These are phyloP conservation scores for Pseudomyrmex flavicornis DNA, from an alignment of 1,140 invertebrate genomes.

Conservation along the genomic window DNA sequence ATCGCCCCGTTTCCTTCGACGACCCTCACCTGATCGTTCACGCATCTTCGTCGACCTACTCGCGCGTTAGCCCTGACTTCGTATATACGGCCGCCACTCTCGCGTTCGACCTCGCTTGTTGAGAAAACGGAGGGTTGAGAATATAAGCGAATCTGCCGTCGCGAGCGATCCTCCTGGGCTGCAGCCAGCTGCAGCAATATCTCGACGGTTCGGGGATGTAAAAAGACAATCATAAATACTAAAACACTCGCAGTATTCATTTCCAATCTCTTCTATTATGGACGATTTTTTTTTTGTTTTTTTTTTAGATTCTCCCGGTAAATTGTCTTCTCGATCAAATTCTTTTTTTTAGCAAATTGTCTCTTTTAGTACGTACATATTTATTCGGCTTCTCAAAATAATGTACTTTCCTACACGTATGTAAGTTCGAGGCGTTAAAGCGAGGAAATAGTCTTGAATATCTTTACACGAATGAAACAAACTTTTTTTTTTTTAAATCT, in stretches of 20 bases:
- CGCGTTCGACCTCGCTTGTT: neutral
- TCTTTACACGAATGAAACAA: neutral
- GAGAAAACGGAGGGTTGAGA: neutral
- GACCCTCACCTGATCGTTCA: constrained; percentile 62
- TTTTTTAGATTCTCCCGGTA: neutral
- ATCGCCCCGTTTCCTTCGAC: constrained; percentile 28
- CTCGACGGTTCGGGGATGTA: neutral
- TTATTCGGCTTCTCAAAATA: neutral
- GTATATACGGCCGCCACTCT: neutral
- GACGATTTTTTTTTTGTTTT: neutral
- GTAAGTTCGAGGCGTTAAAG: too few relatives aligned
- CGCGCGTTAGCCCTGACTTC: constrained; percentile 15
- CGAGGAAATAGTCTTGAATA: too few relatives aligned
- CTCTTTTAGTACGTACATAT: too few relatives aligned
- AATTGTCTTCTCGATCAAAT: neutral
- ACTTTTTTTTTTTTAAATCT: neutral
- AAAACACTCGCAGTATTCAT: neutral
- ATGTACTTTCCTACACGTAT: too few relatives aligned
- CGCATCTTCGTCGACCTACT: constrained; percentile 39
- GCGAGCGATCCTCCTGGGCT: too few relatives aligned
- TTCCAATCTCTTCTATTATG: neutral
- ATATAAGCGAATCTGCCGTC: constrained; percentile 32
- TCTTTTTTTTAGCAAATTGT: too few relatives aligned
- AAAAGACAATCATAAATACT: neutral
- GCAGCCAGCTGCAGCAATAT: constrained; percentile 13